Percentiles rank a stretch among this genome's conserved stretches.
Evolutionary conservation across 2,888 invertebrate species (phyloP).

Genomic region (Cyclophora punctaria): DNA sequence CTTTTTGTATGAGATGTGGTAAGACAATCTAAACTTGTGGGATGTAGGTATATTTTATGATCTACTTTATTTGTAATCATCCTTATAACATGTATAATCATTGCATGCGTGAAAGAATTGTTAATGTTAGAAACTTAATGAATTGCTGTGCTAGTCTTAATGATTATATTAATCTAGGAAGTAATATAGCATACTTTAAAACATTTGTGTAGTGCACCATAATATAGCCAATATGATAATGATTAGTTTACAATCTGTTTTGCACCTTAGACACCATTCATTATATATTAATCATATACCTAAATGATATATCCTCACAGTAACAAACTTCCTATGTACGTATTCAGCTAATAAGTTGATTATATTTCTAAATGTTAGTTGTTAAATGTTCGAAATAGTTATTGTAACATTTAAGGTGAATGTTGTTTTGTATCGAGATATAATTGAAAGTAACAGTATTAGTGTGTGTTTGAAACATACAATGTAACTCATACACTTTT

Average conservation of each 20-base stretch:
- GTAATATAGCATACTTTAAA: constrained; percentile 6
- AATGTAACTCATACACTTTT: too few species aligned
- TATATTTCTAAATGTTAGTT: neutral
- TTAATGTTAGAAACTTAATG: constrained; percentile 9
- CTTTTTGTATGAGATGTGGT: constrained; percentile 1
- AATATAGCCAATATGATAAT: constrained; percentile 4
- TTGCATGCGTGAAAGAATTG: constrained; percentile 11
- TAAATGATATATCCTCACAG: too few species aligned
- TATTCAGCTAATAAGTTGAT: neutral
- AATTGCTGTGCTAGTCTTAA: constrained; percentile 20
- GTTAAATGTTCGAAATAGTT: too few species aligned
- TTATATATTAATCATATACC: too few species aligned
- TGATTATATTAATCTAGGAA: constrained; percentile 8
- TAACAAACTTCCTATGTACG: too few species aligned
- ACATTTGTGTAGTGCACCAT: constrained; percentile 12
- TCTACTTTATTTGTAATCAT: neutral
- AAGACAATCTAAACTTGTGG: constrained; percentile 5
- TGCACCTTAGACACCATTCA: constrained; percentile 6
- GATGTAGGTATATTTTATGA: constrained; percentile 1
- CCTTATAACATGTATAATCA: neutral
- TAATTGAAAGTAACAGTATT: too few species aligned
- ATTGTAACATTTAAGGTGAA: too few species aligned
- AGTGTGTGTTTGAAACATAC: too few species aligned
- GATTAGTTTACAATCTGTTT: constrained; percentile 2
- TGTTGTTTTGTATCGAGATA: too few species aligned